Evolutionary conservation across 2,113 vertebrate species (phyloP).

Genomic region (Eubucco bourcierii): DNA sequence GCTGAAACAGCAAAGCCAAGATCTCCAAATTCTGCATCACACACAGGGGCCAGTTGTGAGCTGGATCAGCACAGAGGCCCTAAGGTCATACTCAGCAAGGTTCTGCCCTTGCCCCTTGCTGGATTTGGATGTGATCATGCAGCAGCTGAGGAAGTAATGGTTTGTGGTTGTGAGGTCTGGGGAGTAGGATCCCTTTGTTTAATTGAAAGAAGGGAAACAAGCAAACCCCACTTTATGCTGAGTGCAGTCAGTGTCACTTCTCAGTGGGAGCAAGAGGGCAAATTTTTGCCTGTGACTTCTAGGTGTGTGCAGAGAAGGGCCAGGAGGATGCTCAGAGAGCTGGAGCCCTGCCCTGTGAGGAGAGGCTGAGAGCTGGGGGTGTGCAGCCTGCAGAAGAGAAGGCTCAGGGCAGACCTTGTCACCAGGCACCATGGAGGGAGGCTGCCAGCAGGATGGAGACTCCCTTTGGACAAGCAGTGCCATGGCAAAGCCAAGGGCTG

Average conservation of each 20-base stretch:
- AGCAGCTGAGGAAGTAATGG: slow-evolving; percentile 5
- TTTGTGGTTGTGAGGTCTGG: slow-evolving; percentile 3
- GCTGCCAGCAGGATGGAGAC: too few species aligned
- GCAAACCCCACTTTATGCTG: rapidly evolving
- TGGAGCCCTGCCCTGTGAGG: too few species aligned
- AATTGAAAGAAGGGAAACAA: not conserved
- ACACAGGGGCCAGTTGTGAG: not conserved
- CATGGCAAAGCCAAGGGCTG: too few species aligned
- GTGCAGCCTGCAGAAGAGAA: too few species aligned
- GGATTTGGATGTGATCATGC: not conserved
- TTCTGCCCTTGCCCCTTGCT: not conserved
- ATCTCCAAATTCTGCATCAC: not conserved
- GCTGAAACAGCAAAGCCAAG: slow-evolving; percentile 20
- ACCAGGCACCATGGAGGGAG: too few species aligned
- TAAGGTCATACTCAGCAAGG: not conserved
- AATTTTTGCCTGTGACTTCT: not conserved
- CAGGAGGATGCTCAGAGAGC: too few species aligned
- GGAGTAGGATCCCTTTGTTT: not conserved
- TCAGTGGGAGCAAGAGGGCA: not conserved
- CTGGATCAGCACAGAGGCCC: not conserved
- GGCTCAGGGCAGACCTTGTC: too few species aligned
- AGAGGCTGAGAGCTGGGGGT: too few species aligned
- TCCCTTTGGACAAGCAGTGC: too few species aligned
- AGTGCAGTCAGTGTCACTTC: not conserved
- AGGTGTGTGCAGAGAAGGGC: too few species aligned